A percentile compares a stretch with the other conserved stretches of the same genome.
These are phyloP conservation scores for Gymnobelideus leadbeateri DNA, from an alignment of 2,113 vertebrate species.

Conservation along the genomic window DNA sequence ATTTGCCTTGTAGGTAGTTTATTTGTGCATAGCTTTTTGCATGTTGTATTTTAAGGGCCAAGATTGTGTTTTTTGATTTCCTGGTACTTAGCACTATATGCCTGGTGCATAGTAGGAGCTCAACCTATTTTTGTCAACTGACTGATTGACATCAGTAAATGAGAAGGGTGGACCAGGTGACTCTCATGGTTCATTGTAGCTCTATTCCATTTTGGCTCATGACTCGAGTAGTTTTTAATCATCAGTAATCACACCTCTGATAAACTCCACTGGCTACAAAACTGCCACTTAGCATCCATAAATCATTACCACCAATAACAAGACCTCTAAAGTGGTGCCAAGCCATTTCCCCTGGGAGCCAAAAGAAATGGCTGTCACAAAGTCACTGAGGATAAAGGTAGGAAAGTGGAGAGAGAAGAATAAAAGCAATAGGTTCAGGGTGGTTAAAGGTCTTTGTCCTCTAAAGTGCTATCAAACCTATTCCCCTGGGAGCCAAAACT, in stretches of 20 bases:
- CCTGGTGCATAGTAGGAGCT: background rate
- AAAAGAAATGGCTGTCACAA: background rate
- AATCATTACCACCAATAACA: background rate
- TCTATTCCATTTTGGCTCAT: background rate
- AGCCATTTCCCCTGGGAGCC: background rate
- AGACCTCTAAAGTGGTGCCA: background rate
- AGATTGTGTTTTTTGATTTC: background rate
- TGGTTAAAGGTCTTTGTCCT: background rate
- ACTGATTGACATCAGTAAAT: background rate
- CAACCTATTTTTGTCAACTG: background rate
- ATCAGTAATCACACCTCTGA: background rate
- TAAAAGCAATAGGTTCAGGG: background rate
- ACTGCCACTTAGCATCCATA: background rate
- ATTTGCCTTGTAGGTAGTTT: background rate
- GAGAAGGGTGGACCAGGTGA: background rate
- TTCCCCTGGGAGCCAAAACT: background rate
- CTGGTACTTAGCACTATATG: background rate
- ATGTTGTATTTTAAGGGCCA: background rate
- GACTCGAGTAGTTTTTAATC: background rate
- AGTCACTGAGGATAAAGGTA: background rate
- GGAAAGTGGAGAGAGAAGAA: background rate
- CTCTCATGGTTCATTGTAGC: background rate
- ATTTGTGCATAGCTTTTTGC: background rate
- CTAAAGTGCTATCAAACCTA: background rate
- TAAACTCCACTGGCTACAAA: background rate